Conservation (phyloP, 1,140 invertebrate species). For the Leptinotarsa lineolata region DNA sequence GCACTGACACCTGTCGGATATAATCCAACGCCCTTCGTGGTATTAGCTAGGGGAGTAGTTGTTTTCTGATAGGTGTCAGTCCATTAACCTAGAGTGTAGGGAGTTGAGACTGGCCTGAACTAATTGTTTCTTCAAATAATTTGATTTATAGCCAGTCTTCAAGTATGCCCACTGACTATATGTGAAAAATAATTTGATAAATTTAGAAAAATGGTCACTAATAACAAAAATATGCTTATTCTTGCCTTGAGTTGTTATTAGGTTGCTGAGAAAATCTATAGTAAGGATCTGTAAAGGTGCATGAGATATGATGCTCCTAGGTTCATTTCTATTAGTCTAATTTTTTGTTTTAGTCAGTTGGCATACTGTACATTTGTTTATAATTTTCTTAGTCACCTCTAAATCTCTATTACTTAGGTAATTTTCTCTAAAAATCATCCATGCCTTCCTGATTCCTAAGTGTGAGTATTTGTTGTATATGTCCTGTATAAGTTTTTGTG, state of each 20-base stretch:
- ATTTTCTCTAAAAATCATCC: constrained; percentile 17
- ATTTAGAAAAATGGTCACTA: constrained; percentile 16
- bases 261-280: constrained; percentile 13
- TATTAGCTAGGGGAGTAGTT: no score
- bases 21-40: no score
- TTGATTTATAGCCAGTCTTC: no score
- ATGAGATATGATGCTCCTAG: background rate
- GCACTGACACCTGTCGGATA: no score
- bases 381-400: background rate
- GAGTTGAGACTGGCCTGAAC: no score
- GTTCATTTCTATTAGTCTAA: constrained; percentile 12
- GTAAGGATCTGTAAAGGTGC: constrained; percentile 11
- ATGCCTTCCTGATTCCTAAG: constrained; percentile 3
- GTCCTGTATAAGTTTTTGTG: background rate
- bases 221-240: constrained; percentile 20
- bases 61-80: no score
- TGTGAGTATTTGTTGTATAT: constrained; percentile 15
- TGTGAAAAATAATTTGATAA: constrained; percentile 6
- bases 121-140: no score
- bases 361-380: no score
- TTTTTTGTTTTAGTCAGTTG: no score
- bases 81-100: no score
- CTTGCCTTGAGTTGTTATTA: background rate
- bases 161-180: no score
- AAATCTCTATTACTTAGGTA: background rate